Evolutionary conservation across 2,797 vertebrate genomes (phyloP).

Genomic region (Macroramphosus scolopax): DNA sequence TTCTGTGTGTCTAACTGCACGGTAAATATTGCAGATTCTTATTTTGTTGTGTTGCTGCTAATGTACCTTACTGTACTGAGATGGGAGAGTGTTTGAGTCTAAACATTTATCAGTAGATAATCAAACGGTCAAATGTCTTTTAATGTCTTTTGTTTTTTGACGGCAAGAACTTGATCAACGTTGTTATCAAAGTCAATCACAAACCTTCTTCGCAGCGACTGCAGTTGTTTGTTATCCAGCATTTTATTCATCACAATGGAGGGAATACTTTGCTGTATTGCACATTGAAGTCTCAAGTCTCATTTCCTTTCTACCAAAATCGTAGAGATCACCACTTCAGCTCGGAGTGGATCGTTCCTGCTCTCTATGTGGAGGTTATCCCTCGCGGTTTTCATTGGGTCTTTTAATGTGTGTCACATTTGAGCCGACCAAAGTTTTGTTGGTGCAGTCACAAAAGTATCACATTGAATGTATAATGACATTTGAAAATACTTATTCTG

Average conservation of each 20-base stretch:
- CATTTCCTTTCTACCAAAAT: slow-evolving; percentile 26
- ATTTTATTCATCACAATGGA: slow-evolving; percentile 14
- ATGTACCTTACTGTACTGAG: no score
- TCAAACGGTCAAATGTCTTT: slow-evolving; percentile 14
- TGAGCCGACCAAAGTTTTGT: slow-evolving; percentile 59
- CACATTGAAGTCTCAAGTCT: slow-evolving; percentile 27
- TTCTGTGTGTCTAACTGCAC: not conserved
- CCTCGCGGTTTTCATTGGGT: slow-evolving; percentile 23
- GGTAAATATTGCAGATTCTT: not conserved
- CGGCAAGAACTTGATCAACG: slow-evolving; percentile 19
- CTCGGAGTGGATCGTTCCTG: slow-evolving; percentile 13
- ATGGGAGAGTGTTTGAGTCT: no score
- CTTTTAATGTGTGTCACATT: slow-evolving; percentile 50
- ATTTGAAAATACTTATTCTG: slow-evolving; percentile 43
- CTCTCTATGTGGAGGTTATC: slow-evolving; percentile 16
- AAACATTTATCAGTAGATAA: slow-evolving; percentile 11
- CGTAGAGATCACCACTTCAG: no score
- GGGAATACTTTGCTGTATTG: slow-evolving; percentile 16
- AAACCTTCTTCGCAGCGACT: no score
- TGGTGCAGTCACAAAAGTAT: slow-evolving; percentile 52
- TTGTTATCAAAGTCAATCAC: slow-evolving; percentile 18
- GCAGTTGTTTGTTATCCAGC: no score
- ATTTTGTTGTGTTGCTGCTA: no score
- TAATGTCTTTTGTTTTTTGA: no score
- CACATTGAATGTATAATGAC: slow-evolving; percentile 72